These are phyloP conservation scores for Panagrolaimus sp. DNA, from an alignment of 1,140 invertebrate genomes.

Conservation along the genomic window DNA sequence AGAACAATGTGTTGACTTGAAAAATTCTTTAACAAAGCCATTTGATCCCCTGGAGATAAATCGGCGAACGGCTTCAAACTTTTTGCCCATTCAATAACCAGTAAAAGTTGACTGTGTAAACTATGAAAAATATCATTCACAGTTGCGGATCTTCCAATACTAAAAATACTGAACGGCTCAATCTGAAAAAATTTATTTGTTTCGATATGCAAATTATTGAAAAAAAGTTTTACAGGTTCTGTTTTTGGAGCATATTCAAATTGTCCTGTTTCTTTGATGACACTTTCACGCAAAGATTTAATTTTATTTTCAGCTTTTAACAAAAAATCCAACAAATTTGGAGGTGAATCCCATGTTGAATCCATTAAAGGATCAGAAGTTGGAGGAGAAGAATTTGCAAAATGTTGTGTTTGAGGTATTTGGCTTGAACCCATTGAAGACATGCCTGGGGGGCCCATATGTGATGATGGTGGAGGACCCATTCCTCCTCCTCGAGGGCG, in stretches of 20 bases:
- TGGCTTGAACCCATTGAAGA: neutral
- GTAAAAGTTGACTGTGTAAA: conserved; percentile 53
- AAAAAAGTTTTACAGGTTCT: conserved; percentile 24
- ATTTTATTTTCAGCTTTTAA: conserved; percentile 49
- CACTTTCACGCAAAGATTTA: conserved; percentile 50
- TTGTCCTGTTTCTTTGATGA: conserved; percentile 54
- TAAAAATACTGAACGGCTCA: neutral
- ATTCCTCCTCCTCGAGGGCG: conserved; percentile 24
- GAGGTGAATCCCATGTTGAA: conserved; percentile 33
- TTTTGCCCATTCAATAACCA: conserved; percentile 59
- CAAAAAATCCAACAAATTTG: conserved; percentile 39
- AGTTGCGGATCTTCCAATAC: conserved; percentile 46
- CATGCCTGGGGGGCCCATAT: no score
- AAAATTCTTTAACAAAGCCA: conserved; percentile 56
- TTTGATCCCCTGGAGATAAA: conserved; percentile 54
- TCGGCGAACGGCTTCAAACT: conserved; percentile 50
- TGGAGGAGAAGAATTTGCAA: no score
- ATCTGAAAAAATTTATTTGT: no score
- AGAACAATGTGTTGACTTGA: conserved; percentile 58
- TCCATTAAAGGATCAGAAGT: conserved; percentile 26
- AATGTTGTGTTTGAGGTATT: no score
- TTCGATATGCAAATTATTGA: no score
- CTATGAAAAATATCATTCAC: conserved; percentile 56
- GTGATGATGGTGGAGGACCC: neutral
- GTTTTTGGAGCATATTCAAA: conserved; percentile 48